Evolutionary conservation across 2,888 invertebrate genomes (phyloP), one percentile per base, ranked within the genome.

Genomic region (Ophioninae sp.): DNA sequence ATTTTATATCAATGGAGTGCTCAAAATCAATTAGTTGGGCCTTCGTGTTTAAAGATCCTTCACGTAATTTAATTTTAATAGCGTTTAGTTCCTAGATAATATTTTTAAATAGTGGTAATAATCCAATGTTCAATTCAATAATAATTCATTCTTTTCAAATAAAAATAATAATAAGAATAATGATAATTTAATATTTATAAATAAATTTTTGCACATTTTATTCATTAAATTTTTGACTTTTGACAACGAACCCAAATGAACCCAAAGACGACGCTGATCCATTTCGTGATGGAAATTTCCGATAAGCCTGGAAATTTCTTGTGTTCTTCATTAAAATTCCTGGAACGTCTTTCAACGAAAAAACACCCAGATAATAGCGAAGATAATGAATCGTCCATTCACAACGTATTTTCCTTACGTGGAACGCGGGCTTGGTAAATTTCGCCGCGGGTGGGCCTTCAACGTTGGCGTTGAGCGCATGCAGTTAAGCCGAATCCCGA

Each of bases 381-480:
- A 20, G 20, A 65, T 71, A 71, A 58, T 56, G 58, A 71, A 39
- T 59, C 59, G 58, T 59, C 58, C 39, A 59, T 59, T 71, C 71
- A 59, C 9, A 30, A 9, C 30, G 30, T 56, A 56, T n/a, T 69
- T 17, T 5, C 13, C 37, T 71, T 71, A 9, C 22, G 9, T 71
- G 10, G 13, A 39, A 39, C 30, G 20, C 1, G 20, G 44, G 22
- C 8, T 20, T 39, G 20, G 6, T 13, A 30, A 71, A 59, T 71
- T 22, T 39, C 10, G 44, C 44, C 9, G 20, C 6, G 30, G 59
- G 39, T 30, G 9, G 6, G 30, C 9, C 56, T 71, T 51, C 20
- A 10, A 20, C 20, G 20, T 59, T 13, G 58, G 20, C 71, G 39
- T 44, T 71, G 10, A 71, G 22, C 20, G 39, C 39, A 71, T 59